Evolutionary conservation across 2,113 vertebrate species (phyloP).

Genomic region (Thunnus maccoyii): DNA sequence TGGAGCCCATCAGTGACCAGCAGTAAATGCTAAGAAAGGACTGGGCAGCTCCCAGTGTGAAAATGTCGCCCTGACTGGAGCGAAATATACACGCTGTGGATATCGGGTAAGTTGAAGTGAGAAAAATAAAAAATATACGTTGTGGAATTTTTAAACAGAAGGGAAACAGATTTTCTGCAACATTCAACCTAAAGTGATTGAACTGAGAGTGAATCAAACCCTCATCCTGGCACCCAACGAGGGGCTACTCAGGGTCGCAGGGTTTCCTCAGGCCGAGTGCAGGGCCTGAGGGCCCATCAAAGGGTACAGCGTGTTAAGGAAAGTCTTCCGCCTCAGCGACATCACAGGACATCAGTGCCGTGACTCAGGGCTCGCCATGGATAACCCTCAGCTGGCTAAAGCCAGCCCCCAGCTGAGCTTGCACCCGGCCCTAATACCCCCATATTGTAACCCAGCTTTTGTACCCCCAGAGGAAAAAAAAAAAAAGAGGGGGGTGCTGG

Average conservation of each 20-base stretch:
- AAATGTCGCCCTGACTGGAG: not conserved
- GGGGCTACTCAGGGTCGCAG: slow-evolving; percentile 50
- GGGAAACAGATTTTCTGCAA: not conserved
- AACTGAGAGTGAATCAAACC: slow-evolving; percentile 56
- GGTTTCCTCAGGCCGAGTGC: slow-evolving; percentile 67
- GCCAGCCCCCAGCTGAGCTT: slow-evolving; percentile 78
- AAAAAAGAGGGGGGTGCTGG: slow-evolving; percentile 48
- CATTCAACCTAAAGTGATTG: slow-evolving; percentile 44
- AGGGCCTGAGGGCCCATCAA: slow-evolving; percentile 79
- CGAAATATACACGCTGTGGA: no score
- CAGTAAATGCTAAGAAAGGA: not conserved
- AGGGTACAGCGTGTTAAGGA: slow-evolving; percentile 78
- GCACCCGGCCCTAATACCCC: slow-evolving; percentile 81
- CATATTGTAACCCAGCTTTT: slow-evolving; percentile 83
- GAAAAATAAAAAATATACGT: not conserved
- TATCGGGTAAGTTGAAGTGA: not conserved
- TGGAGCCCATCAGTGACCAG: not conserved
- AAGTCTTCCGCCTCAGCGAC: slow-evolving; percentile 86
- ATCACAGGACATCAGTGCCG: slow-evolving; percentile 80
- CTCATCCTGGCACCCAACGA: slow-evolving; percentile 57
- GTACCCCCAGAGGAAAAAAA: slow-evolving; percentile 66
- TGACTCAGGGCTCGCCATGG: slow-evolving; percentile 73
- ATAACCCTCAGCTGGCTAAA: slow-evolving; percentile 84
- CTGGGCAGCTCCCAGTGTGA: slow-evolving; percentile 20
- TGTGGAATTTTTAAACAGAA: not conserved